A percentile compares a stretch with the other conserved stretches of the same genome.
Conservation (phyloP, 2,113 vertebrate genomes). For the Anolis carolinensis region DNA sequence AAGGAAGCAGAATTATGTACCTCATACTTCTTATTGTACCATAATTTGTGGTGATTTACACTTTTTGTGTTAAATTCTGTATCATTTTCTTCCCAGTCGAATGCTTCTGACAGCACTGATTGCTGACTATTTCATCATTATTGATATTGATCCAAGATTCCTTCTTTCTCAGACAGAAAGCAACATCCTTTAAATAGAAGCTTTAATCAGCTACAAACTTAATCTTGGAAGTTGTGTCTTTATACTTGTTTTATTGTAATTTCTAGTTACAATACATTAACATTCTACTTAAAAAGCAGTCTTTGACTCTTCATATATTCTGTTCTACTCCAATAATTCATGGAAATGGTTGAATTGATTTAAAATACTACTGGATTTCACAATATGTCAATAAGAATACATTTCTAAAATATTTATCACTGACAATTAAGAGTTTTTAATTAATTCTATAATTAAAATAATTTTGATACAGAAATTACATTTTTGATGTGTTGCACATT, state of each 20-base stretch:
- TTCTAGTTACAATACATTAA: background rate
- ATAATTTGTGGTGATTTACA: no score
- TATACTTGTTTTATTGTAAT: background rate
- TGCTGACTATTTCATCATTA: background rate
- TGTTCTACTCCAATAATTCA: background rate
- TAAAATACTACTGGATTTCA: background rate
- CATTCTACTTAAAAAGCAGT: background rate
- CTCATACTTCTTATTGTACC: no score
- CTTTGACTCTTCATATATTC: background rate
- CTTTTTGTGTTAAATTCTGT: background rate
- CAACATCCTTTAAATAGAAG: background rate
- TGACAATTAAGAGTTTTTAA: background rate
- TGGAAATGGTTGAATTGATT: background rate
- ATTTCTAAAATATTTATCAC: background rate
- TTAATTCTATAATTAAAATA: background rate
- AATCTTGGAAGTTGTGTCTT: background rate
- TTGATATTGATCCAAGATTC: background rate
- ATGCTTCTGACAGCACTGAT: background rate
- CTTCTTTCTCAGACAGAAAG: background rate
- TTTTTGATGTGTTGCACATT: slow-evolving; percentile 17
- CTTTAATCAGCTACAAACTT: background rate
- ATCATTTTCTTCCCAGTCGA: background rate
- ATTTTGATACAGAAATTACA: background rate
- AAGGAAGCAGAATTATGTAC: background rate
- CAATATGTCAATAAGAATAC: background rate